A percentile compares a stretch with the other conserved stretches of the same genome.
These are phyloP conservation scores for Proteles cristata DNA, from an alignment of 2,113 vertebrate species.

Conservation along the genomic window DNA sequence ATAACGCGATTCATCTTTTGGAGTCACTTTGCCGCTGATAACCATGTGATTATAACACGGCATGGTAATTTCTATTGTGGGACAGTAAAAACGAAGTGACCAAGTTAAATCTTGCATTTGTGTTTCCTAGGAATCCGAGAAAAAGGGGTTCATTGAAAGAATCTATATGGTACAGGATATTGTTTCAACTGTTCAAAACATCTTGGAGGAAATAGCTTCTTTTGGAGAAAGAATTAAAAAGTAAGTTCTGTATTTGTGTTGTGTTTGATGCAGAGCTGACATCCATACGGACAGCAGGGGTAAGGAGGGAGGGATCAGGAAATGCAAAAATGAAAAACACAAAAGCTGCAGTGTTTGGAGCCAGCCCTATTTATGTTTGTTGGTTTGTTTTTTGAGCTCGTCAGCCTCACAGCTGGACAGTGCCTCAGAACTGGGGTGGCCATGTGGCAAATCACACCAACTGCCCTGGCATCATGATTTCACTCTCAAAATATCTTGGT, in stretches of 20 bases:
- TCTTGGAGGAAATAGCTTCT: slow-evolving; percentile 94
- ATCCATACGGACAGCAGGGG: background rate
- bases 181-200: slow-evolving; percentile 93
- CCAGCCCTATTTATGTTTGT: background rate
- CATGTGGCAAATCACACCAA: background rate
- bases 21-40: background rate
- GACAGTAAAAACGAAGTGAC: background rate
- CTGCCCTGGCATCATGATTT: background rate
- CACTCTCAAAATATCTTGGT: background rate
- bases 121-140: slow-evolving; percentile 91
- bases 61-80: background rate
- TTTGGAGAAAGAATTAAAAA: slow-evolving; percentile 97
- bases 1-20: background rate
- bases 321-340: background rate
- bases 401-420: background rate
- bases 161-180: slow-evolving; percentile 98
- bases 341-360: rapidly evolving
- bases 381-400: background rate
- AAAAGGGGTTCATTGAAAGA: slow-evolving; percentile 96
- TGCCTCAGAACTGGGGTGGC: background rate
- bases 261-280: background rate
- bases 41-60: background rate
- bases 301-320: background rate
- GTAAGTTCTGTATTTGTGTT: slow-evolving; percentile 84
- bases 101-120: background rate